These are phyloP conservation scores for Campylorhamphus procurvoides DNA, from an alignment of 2,113 vertebrate species.

Conservation along the genomic window DNA sequence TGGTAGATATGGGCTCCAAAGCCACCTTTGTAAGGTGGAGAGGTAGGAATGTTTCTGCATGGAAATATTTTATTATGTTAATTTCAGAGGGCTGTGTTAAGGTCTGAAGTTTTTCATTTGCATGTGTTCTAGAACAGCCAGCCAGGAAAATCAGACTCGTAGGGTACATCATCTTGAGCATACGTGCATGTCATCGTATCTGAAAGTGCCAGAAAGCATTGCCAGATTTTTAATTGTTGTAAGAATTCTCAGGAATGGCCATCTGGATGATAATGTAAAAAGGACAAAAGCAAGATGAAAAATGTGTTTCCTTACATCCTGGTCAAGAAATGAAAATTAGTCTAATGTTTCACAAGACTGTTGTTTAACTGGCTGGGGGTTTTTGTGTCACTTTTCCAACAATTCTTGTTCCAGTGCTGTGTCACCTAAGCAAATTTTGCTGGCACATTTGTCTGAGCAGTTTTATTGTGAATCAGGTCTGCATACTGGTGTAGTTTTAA, in stretches of 20 bases:
- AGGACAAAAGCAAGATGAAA: background rate
- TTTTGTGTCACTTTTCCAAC: background rate
- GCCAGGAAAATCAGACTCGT: background rate
- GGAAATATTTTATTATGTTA: background rate
- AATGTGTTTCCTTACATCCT: background rate
- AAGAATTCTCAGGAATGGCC: background rate
- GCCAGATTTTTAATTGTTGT: background rate
- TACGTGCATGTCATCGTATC: background rate
- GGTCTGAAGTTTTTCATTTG: background rate
- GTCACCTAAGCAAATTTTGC: background rate
- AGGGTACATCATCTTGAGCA: background rate
- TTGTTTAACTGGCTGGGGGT: background rate
- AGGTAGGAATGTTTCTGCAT: background rate
- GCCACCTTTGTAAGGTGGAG: background rate
- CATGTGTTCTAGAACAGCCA: background rate
- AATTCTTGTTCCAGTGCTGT: background rate
- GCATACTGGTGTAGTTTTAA: background rate
- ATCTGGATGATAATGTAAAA: background rate
- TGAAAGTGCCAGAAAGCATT: conserved; percentile 23
- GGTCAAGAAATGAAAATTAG: background rate
- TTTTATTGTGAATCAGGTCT: background rate
- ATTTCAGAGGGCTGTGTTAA: background rate
- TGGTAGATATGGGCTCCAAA: background rate
- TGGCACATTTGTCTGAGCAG: background rate
- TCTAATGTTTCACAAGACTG: background rate